Evolutionary conservation across 1,140 invertebrate genomes (phyloP), one percentile per base, ranked within the genome.

Genomic region (Teleogryllus occipitalis): DNA sequence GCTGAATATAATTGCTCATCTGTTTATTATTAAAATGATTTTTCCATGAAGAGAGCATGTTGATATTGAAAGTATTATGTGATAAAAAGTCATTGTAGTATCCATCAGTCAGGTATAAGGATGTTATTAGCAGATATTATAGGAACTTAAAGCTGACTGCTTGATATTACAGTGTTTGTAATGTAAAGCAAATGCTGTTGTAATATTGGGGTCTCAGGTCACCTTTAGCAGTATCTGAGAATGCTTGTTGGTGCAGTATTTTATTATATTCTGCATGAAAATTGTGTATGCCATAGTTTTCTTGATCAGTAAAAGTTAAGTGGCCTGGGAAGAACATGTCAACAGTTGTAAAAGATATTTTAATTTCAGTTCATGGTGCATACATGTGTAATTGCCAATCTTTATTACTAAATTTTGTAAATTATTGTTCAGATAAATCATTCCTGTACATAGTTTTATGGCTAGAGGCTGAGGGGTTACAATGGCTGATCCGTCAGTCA

Each of bases 11-110:
- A 39, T 75, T 39, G 46, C 22, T 39, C 75, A 75, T 27, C 22
- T 39, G 22, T 75, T 75, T 75, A 39, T 75, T 39, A 75, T 14
- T 39, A 75, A 75, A 75, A 75, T 75, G 46, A 75, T 75, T 47
- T 75, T 75, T 39, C 72, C 22, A 39, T 75, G 75, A 75, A 39
- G 10, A 75, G 22, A 75, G 22, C 46, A 75, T 75, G 75, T 47
- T 75, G 46, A 27, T 14, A 21, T 27, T 75, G 10, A 75, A 65
- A 65, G 54, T 65, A 65, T 65, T 65, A 65, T 65, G 54, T 65
- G 54, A 65, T 65, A 65, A 14, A 39, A 65, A 65, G 54, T 65
- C 54, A 65, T 65, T 65, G 54, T 65, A 65, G 18, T 65, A 65
- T 65, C 54, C 18, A 10, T 18, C 54, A 65, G 54, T 65, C 54